Percentiles rank a stretch among this genome's conserved stretches.
Conservation (phyloP, 2,113 vertebrate genomes). For the Mungos mungo region DNA sequence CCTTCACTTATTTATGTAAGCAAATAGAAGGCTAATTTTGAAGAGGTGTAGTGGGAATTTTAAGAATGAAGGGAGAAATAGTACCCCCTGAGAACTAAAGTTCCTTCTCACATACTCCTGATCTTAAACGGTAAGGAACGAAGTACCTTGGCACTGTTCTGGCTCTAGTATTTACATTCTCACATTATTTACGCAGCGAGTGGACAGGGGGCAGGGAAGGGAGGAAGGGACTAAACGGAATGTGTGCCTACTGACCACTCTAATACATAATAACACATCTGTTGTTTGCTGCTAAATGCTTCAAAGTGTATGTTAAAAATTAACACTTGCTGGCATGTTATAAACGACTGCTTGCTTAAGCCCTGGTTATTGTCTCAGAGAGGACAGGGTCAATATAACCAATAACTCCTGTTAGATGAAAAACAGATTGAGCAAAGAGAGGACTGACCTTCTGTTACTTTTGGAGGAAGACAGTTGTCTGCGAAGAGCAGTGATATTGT, state of each 20-base stretch:
- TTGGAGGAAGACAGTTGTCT: not conserved
- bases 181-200: not conserved
- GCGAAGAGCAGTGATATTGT: not conserved
- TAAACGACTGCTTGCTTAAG: not conserved
- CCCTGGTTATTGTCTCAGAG: not conserved
- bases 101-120: not conserved
- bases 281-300: not conserved
- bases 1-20: not conserved
- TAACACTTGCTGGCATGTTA: not conserved
- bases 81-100: not conserved
- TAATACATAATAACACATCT: not conserved
- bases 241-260: no score
- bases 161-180: not conserved
- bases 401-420: not conserved
- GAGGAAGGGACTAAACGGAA: not conserved
- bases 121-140: not conserved
- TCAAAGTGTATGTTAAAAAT: not conserved
- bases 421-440: not conserved
- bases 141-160: not conserved
- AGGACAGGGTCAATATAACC: not conserved
- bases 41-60: not conserved
- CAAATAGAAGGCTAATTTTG: slow-evolving; percentile 20
- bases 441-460: not conserved
- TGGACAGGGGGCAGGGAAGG: not conserved
- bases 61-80: slow-evolving; percentile 18